These are phyloP conservation scores for Pollenia angustigena DNA, from an alignment of 2,888 invertebrate genomes.

Conservation along the genomic window DNA sequence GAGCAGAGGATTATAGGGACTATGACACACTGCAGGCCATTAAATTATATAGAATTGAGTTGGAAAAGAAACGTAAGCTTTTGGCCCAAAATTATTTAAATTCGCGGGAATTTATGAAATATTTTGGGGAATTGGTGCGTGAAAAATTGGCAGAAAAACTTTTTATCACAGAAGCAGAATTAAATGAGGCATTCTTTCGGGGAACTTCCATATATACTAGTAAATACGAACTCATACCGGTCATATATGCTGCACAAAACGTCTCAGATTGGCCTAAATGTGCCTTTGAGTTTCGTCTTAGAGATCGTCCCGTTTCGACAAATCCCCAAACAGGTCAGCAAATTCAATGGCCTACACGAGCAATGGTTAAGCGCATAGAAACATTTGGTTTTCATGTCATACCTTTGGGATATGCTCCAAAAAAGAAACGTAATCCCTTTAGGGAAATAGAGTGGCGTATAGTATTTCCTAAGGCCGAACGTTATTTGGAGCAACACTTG, in stretches of 20 bases:
- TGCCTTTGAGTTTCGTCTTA: conserved; percentile 88
- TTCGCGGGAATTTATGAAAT: conserved; percentile 88
- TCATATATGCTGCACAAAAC: conserved; percentile 84
- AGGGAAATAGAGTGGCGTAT: conserved; percentile 91
- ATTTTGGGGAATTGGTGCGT: conserved; percentile 88
- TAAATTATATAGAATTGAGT: conserved; percentile 74
- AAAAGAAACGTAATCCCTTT: conserved; percentile 86
- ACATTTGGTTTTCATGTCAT: conserved; percentile 89
- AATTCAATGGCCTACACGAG: conserved; percentile 89
- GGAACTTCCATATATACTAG: conserved; percentile 89
- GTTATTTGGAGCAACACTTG: conserved; percentile 89
- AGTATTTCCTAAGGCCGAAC: conserved; percentile 90
- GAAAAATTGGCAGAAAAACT: conserved; percentile 86
- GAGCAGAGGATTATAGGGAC: conserved; percentile 69
- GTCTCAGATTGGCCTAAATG: conserved; percentile 89
- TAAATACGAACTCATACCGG: conserved; percentile 89
- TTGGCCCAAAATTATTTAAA: conserved; percentile 85
- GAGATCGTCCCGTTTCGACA: conserved; percentile 86
- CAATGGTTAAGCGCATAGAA: conserved; percentile 88
- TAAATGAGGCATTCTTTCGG: conserved; percentile 86
- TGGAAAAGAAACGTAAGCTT: conserved; percentile 75
- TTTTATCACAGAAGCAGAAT: conserved; percentile 85
- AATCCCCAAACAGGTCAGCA: conserved; percentile 86
- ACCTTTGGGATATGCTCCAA: conserved; percentile 89
- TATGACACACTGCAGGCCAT: conserved; percentile 78